These are phyloP conservation scores for Endotricha flammealis DNA, from an alignment of 2,888 invertebrate genomes.

Conservation along the genomic window DNA sequence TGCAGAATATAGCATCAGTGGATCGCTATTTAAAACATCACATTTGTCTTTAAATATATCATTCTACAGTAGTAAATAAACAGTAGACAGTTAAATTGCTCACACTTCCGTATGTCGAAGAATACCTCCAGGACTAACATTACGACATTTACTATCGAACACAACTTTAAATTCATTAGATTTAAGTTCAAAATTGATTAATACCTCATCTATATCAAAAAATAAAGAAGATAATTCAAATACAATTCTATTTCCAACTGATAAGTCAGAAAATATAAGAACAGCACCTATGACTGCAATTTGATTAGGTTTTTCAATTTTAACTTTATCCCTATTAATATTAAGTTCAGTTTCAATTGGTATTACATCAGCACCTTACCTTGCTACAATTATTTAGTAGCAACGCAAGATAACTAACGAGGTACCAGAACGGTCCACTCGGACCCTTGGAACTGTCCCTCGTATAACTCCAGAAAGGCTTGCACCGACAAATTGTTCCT, in stretches of 20 bases:
- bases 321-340: constrained; percentile 20
- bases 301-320: constrained; percentile 17
- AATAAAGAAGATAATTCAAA: constrained; percentile 29
- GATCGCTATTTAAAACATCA: constrained; percentile 43
- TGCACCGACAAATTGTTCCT: constrained; percentile 69
- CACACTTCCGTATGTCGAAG: constrained; percentile 47
- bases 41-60: constrained; percentile 62
- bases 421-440: constrained; percentile 59
- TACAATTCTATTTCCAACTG: constrained; percentile 42
- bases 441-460: constrained; percentile 67
- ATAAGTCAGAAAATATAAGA: constrained; percentile 45
- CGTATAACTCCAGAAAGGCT: constrained; percentile 50
- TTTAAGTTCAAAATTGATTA: constrained; percentile 27
- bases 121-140: constrained; percentile 34
- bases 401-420: constrained; percentile 66
- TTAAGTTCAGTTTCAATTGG: constrained; percentile 24
- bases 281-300: constrained; percentile 14
- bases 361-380: constrained; percentile 25
- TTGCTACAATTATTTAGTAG: constrained; percentile 70
- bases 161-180: constrained; percentile 22
- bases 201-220: constrained; percentile 25
- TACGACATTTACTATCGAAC: constrained; percentile 18
- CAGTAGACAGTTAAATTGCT: constrained; percentile 60
- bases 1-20: too few species aligned
- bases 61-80: constrained; percentile 55